A percentile compares a stretch with the other conserved stretches of the same genome.
These are phyloP conservation scores for Umimayanthus chanpuru DNA, from an alignment of 92 coral and sea anemone species.

Conservation along the genomic window DNA sequence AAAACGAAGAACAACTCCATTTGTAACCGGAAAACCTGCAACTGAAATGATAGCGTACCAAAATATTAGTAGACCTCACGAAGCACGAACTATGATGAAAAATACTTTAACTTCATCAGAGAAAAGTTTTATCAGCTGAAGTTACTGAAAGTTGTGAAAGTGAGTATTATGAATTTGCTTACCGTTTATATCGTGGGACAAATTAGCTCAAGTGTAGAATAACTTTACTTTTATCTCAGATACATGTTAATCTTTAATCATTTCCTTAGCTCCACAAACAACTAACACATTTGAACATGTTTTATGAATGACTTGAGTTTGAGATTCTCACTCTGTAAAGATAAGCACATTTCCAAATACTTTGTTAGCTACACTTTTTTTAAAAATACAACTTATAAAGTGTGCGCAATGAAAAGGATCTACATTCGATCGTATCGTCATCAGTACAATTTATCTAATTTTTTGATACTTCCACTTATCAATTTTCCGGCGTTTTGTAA, in stretches of 20 bases:
- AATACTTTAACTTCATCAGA: not conserved
- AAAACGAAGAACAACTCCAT: not conserved
- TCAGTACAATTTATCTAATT: not conserved
- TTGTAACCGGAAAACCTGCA: not conserved
- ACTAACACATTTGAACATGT: not conserved
- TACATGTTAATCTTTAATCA: slow-evolving; percentile 9
- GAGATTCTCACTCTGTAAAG: not conserved
- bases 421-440: too few relatives aligned
- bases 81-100: not conserved
- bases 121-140: too few relatives aligned
- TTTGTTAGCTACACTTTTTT: not conserved
- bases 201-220: not conserved
- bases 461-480: not conserved
- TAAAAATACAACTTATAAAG: not conserved
- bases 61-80: too few relatives aligned
- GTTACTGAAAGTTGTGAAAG: too few relatives aligned
- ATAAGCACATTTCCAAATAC: not conserved
- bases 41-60: not conserved
- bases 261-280: not conserved
- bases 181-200: not conserved
- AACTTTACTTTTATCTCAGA: not conserved
- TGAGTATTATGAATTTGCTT: not conserved
- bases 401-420: not conserved
- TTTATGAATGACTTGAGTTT: not conserved
- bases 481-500: not conserved